Evolutionary conservation across 1,140 invertebrate genomes (phyloP).

Genomic region (Whitmania pigra): DNA sequence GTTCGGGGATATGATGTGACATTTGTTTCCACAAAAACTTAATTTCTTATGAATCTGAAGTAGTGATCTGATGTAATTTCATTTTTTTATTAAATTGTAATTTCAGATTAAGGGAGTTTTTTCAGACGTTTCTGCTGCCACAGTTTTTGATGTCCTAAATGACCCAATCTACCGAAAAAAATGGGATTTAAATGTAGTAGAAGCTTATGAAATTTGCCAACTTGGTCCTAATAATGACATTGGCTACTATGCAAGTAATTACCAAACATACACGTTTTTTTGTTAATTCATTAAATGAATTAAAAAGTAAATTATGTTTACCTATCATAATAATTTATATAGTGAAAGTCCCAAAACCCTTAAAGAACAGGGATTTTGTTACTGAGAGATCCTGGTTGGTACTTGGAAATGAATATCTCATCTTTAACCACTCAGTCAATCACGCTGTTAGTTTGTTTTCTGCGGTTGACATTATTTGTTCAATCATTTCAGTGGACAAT

Average conservation of each 20-base stretch:
- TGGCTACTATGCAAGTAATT: constrained; percentile 78
- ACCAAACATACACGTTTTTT: neutral
- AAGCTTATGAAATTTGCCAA: constrained; percentile 64
- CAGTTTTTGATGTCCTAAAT: constrained; percentile 73
- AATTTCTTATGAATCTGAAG: neutral
- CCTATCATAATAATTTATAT: constrained; percentile 26
- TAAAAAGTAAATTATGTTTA: no score
- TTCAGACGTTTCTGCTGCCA: constrained; percentile 57
- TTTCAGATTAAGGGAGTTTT: constrained; percentile 57
- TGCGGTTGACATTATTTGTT: neutral
- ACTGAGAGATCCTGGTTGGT: constrained; percentile 79
- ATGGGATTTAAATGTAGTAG: constrained; percentile 77
- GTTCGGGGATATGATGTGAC: neutral
- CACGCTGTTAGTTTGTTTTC: constrained; percentile 48
- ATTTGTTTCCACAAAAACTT: neutral
- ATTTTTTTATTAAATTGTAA: neutral
- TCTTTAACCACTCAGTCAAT: constrained; percentile 76
- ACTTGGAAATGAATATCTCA: constrained; percentile 65
- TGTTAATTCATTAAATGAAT: no score
- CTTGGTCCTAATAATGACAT: constrained; percentile 84
- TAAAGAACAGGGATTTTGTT: constrained; percentile 80
- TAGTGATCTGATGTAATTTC: no score
- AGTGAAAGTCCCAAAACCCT: constrained; percentile 73
- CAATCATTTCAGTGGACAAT: neutral
- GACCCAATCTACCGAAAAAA: constrained; percentile 73